phyloP scores from a whole-genome alignment of 2,113 vertebrate species.

The Struthidea cinerea region DNA sequence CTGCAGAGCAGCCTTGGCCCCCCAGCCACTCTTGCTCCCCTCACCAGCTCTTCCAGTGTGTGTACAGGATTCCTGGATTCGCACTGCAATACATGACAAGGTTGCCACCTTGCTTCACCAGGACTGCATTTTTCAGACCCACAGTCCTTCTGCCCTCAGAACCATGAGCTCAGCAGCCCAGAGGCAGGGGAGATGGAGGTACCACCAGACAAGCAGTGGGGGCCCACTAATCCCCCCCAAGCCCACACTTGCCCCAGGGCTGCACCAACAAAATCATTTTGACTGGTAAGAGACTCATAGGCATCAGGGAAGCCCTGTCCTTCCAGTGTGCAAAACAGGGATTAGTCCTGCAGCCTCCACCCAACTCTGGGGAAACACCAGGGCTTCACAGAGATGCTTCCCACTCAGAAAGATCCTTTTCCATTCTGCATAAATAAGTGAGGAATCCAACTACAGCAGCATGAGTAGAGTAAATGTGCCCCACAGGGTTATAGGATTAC shows the following conservation, averaged over 20 bases:
- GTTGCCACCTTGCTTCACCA: background rate
- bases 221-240: background rate
- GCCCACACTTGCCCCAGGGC: rapidly evolving
- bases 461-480: background rate
- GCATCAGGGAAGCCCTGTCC: background rate
- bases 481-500: background rate
- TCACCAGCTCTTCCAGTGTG: background rate
- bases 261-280: background rate
- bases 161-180: background rate
- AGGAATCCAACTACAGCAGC: background rate
- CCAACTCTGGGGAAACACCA: background rate
- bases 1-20: background rate
- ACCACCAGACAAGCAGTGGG: rapidly evolving
- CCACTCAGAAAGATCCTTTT: background rate
- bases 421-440: background rate
- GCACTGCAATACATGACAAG: background rate
- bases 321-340: background rate
- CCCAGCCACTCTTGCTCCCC: rapidly evolving
- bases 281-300: background rate
- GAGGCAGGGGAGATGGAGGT: background rate
- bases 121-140: background rate
- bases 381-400: background rate
- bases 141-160: background rate
- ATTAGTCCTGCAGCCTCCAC: background rate
- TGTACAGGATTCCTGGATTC: background rate